phyloP scores from a whole-genome alignment of 2,888 invertebrate genomes.

The Linyphia triangularis region DNA sequence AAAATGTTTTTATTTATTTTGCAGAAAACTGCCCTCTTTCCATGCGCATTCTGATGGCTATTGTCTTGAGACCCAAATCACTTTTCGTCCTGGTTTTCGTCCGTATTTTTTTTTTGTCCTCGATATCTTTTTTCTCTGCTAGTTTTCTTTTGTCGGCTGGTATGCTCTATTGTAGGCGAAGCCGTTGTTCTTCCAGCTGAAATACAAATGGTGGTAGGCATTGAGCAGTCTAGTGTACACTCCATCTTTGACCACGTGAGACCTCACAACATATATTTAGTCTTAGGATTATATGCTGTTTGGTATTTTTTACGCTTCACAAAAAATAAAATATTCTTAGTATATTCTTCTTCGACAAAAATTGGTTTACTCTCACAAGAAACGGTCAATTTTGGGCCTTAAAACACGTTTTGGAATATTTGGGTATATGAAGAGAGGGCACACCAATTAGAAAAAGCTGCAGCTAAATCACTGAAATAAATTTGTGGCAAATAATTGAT shows the following conservation, averaged over 20 bases:
- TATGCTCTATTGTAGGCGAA: slow-evolving; percentile 16
- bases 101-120: slow-evolving; percentile 14
- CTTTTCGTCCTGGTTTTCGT: slow-evolving; percentile 38
- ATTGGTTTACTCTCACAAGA: too few relatives aligned
- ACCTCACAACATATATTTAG: too few relatives aligned
- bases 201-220: background rate
- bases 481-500: too few relatives aligned
- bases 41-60: slow-evolving; percentile 50
- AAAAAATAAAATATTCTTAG: too few relatives aligned
- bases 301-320: too few relatives aligned
- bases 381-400: too few relatives aligned
- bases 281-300: too few relatives aligned
- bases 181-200: slow-evolving; percentile 1
- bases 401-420: too few relatives aligned
- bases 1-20: slow-evolving; percentile 25
- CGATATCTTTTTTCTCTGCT: background rate
- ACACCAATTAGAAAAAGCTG: too few relatives aligned
- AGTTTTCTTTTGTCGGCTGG: background rate
- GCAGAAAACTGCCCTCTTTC: slow-evolving; percentile 1
- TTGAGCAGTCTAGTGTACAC: background rate
- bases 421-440: too few relatives aligned
- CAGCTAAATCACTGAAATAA: too few relatives aligned
- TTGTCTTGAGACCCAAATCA: slow-evolving; percentile 61
- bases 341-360: too few relatives aligned
- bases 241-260: slow-evolving; percentile 29